Evolutionary conservation across 2,113 vertebrate genomes (phyloP).

Genomic region (Hirundichthys speculiger): DNA sequence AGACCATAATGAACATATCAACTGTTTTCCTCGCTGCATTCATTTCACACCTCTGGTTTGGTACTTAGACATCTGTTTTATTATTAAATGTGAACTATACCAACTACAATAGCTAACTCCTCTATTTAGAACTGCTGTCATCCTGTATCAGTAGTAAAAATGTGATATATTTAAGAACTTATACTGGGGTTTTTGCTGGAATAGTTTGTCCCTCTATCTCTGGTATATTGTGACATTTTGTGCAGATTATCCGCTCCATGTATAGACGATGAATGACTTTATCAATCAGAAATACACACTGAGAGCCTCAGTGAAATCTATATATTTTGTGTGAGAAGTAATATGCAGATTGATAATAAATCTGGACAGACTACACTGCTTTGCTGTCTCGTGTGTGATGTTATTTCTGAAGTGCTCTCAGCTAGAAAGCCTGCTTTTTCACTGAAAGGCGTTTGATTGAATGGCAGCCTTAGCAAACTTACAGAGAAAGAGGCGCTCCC

Average conservation of each 20-base stretch:
- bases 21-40: constrained; percentile 35
- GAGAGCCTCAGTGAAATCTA: constrained; percentile 67
- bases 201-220: constrained; percentile 55
- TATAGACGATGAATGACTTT: constrained; percentile 62
- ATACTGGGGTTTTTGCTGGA: constrained; percentile 49
- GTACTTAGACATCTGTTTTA: constrained; percentile 46
- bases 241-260: constrained; percentile 62
- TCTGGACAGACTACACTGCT: constrained; percentile 48
- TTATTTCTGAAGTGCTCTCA: constrained; percentile 29
- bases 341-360: constrained; percentile 77
- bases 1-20: constrained; percentile 46
- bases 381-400: constrained; percentile 34
- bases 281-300: constrained; percentile 65
- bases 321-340: constrained; percentile 81
- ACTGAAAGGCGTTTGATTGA: constrained; percentile 49
- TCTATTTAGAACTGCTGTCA: constrained; percentile 46
- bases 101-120: constrained; percentile 42
- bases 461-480: constrained; percentile 36
- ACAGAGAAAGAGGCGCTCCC: constrained; percentile 53
- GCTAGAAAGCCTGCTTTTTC: constrained; percentile 2
- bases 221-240: constrained; percentile 72
- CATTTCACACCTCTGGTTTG: constrained; percentile 32
- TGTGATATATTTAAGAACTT: constrained; percentile 51
- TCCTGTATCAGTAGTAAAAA: constrained; percentile 51
- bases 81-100: constrained; percentile 59